These are phyloP conservation scores for Megalopta genalis DNA, from an alignment of 1,140 invertebrate species.

Conservation along the genomic window DNA sequence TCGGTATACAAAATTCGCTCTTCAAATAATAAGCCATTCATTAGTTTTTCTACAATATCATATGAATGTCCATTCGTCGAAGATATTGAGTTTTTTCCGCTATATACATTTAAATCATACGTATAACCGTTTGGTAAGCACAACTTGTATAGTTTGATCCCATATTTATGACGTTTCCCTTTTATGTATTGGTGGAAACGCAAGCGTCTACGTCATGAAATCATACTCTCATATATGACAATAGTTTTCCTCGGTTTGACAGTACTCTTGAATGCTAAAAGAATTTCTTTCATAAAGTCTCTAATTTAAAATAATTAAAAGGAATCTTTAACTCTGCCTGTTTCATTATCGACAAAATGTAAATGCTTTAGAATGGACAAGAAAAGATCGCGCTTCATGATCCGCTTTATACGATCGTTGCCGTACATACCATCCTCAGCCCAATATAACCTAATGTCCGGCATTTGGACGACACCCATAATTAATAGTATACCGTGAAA, in stretches of 20 bases:
- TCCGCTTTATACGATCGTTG: constrained; percentile 21
- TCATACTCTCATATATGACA: constrained; percentile 72
- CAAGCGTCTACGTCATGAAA: constrained; percentile 72
- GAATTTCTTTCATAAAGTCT: not conserved
- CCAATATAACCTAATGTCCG: constrained; percentile 52
- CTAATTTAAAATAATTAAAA: not conserved
- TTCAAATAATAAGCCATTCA: constrained; percentile 38
- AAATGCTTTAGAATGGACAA: constrained; percentile 44
- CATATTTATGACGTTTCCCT: no score
- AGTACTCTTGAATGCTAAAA: constrained; percentile 35
- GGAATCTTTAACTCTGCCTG: not conserved
- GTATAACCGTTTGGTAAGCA: no score
- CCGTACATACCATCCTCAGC: constrained; percentile 45
- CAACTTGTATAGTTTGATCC: no score
- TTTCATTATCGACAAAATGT: constrained; percentile 56
- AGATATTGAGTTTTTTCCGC: constrained; percentile 48
- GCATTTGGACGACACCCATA: constrained; percentile 50
- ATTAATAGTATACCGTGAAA: constrained; percentile 40
- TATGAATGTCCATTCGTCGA: constrained; percentile 7
- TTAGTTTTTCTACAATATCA: constrained; percentile 32
- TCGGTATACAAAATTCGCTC: constrained; percentile 15
- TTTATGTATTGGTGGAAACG: no score
- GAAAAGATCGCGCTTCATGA: constrained; percentile 59
- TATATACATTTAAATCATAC: constrained; percentile 57
- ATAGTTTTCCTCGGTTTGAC: constrained; percentile 65